Evolutionary conservation across 1,140 invertebrate species (phyloP).

Genomic region (Drosophila punjabiensis): DNA sequence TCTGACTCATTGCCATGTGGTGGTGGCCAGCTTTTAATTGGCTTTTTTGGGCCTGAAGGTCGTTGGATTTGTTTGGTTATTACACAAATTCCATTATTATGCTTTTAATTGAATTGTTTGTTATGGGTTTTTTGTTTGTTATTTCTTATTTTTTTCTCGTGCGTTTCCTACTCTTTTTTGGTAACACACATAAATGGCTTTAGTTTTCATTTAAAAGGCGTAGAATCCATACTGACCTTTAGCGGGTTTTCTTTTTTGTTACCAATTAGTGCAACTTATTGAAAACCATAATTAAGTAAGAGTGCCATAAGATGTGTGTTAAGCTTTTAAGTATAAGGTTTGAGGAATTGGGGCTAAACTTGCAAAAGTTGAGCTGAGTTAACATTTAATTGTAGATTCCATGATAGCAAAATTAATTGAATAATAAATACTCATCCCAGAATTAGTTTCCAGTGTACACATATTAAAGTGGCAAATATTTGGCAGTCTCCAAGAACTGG

Average conservation of each 20-base stretch:
- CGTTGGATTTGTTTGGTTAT: slow-evolving; percentile 49
- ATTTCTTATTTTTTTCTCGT: slow-evolving; percentile 19
- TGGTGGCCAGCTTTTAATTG: slow-evolving; percentile 64
- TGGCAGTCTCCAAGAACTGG: slow-evolving; percentile 22
- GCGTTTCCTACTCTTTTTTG: slow-evolving; percentile 21
- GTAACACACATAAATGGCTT: slow-evolving; percentile 22
- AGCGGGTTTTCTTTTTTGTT: slow-evolving; percentile 18
- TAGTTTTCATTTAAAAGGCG: slow-evolving; percentile 19
- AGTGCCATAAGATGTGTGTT: not conserved
- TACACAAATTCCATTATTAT: slow-evolving; percentile 75
- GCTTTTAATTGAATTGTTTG: slow-evolving; percentile 71
- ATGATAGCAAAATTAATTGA: no score
- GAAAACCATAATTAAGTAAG: slow-evolving; percentile 11
- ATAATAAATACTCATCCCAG: no score
- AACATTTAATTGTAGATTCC: not conserved
- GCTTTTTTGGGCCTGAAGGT: slow-evolving; percentile 60
- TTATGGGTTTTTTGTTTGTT: slow-evolving; percentile 64
- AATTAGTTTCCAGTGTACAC: not conserved
- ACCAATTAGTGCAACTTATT: slow-evolving; percentile 27
- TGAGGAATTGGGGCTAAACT: not conserved
- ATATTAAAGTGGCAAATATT: slow-evolving; percentile 13
- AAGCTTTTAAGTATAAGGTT: slow-evolving; percentile 1
- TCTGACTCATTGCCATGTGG: slow-evolving; percentile 74
- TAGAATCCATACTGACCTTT: slow-evolving; percentile 35
- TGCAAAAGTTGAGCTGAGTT: not conserved